Conservation (phyloP, 1,140 invertebrate genomes). For the Psilanteris sp. region DNA sequence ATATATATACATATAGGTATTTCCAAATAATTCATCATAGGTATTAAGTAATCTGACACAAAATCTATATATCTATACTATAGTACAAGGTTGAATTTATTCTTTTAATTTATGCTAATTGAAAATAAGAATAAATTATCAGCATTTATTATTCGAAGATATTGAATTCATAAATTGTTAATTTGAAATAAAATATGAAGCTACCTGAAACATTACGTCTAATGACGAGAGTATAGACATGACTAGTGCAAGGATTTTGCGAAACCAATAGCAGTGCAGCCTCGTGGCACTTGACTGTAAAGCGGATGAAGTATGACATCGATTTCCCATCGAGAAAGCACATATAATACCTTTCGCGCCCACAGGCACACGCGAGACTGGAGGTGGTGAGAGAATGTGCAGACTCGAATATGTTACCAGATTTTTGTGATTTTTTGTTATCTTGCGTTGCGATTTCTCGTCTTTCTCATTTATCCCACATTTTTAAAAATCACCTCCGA, state of each 20-base stretch:
- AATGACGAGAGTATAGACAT: too few species aligned
- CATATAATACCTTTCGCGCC: conserved; percentile 62
- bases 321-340: conserved; percentile 71
- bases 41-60: too few species aligned
- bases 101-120: too few species aligned
- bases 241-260: conserved; percentile 49
- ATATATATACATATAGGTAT: too few species aligned
- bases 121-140: too few species aligned
- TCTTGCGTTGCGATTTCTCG: conserved; percentile 17
- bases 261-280: conserved; percentile 45
- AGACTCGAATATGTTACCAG: conserved; percentile 54
- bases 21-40: too few species aligned
- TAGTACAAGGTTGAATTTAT: too few species aligned
- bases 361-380: conserved; percentile 42
- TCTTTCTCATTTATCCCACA: conserved; percentile 30
- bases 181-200: too few species aligned
- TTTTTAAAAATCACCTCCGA: conserved; percentile 34
- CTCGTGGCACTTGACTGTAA: conserved; percentile 64
- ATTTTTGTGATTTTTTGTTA: conserved; percentile 58
- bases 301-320: conserved; percentile 74
- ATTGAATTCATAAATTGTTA: too few species aligned
- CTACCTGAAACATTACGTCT: too few species aligned
- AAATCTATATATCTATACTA: too few species aligned
- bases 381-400: conserved; percentile 56
- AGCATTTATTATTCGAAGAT: too few species aligned